phyloP scores from a whole-genome alignment of 2,888 invertebrate genomes.

The Ennomos erosarius region DNA sequence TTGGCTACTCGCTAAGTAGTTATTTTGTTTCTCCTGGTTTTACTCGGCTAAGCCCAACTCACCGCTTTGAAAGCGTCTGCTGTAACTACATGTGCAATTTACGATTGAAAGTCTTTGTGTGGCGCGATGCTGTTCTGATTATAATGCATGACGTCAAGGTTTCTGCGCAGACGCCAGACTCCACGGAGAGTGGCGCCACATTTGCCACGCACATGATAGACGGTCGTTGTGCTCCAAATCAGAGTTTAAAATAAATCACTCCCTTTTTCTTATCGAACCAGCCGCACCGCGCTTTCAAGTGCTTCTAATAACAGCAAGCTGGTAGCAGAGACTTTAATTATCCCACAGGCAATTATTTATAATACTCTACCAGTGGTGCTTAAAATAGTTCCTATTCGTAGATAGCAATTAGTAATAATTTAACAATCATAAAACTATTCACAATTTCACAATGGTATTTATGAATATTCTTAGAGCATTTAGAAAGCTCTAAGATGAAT shows the following conservation, averaged over 20 bases:
- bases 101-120: conserved; percentile 47
- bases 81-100: conserved; percentile 40
- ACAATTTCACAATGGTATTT: conserved; percentile 9
- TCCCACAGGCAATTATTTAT: conserved; percentile 29
- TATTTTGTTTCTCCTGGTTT: conserved; percentile 48
- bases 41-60: conserved; percentile 13
- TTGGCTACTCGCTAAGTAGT: conserved; percentile 47
- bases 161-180: conserved; percentile 66
- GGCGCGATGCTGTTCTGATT: conserved; percentile 47
- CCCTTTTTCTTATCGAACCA: conserved; percentile 61
- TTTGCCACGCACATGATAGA: conserved; percentile 78
- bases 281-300: conserved; percentile 57
- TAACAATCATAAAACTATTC: conserved; percentile 5
- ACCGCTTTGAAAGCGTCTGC: conserved; percentile 16
- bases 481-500: too few species aligned
- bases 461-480: too few species aligned
- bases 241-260: conserved; percentile 71
- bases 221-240: conserved; percentile 58
- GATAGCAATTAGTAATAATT: conserved; percentile 15
- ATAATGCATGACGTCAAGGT: conserved; percentile 64
- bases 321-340: conserved; percentile 24
- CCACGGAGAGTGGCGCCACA: conserved; percentile 70
- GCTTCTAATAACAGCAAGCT: conserved; percentile 52
- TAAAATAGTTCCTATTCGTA: conserved; percentile 16
- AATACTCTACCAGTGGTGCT: conserved; percentile 16